These are phyloP conservation scores for Lepidurus apus DNA, from an alignment of 1,140 invertebrate genomes.

Conservation along the genomic window DNA sequence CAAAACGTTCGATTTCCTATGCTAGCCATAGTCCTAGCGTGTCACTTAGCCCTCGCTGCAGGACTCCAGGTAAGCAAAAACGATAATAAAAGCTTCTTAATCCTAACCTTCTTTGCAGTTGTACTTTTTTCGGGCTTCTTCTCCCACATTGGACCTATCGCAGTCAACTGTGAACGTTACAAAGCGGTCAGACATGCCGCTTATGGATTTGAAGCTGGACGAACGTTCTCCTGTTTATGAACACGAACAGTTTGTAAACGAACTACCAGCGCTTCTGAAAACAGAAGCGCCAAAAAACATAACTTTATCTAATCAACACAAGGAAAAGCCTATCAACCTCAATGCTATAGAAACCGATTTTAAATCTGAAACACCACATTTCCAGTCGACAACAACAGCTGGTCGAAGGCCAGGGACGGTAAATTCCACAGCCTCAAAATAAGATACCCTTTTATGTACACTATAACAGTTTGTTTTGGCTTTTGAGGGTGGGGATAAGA, in stretches of 20 bases:
- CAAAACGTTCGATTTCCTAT: slow-evolving; percentile 35
- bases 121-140: slow-evolving; percentile 3
- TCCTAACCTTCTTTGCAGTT: background rate
- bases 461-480: background rate
- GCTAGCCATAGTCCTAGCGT: background rate
- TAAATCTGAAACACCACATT: background rate
- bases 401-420: background rate
- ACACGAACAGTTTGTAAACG: background rate
- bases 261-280: background rate
- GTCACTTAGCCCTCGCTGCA: slow-evolving; percentile 27
- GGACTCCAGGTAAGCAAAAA: slow-evolving; percentile 10
- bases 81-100: background rate
- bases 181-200: background rate
- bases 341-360: background rate
- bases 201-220: background rate
- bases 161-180: background rate
- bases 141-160: background rate
- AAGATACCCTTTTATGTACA: background rate
- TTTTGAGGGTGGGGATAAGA: background rate
- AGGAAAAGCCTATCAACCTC: background rate
- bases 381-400: background rate
- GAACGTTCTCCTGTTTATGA: background rate
- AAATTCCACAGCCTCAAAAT: background rate
- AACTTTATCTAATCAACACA: background rate
- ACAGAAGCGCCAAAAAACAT: background rate